Evolutionary conservation across 2,888 invertebrate genomes (phyloP).

Genomic region (Steromphala cineraria): DNA sequence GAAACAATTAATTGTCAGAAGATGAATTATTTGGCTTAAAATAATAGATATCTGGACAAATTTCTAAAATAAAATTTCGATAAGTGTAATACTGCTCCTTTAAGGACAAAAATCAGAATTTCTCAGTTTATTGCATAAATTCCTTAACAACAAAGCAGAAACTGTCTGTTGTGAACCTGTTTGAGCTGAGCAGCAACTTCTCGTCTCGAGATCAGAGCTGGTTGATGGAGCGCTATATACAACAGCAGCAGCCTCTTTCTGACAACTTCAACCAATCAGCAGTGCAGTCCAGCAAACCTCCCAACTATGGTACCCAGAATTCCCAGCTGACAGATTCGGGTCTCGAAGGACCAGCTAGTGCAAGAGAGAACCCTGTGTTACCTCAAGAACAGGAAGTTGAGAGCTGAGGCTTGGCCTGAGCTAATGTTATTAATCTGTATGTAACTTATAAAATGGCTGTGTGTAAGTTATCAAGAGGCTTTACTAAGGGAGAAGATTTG

Average conservation of each 20-base stretch:
- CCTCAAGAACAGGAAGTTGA: conserved; percentile 26
- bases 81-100: too few species aligned
- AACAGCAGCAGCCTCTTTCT: conserved; percentile 57
- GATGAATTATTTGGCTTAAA: too few species aligned
- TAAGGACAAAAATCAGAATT: too few species aligned
- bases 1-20: too few species aligned
- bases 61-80: too few species aligned
- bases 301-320: conserved; percentile 30
- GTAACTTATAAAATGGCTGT: too few species aligned
- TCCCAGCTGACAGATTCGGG: conserved; percentile 9
- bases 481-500: too few species aligned
- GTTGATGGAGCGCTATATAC: conserved; percentile 69
- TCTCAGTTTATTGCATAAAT: neutral
- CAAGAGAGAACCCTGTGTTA: neutral
- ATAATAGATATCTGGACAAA: too few species aligned
- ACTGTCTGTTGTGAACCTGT: conserved; percentile 72
- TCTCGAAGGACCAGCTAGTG: conserved; percentile 21
- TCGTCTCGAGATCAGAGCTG: conserved; percentile 63
- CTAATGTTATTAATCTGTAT: too few species aligned
- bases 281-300: conserved; percentile 53
- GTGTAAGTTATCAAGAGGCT: too few species aligned
- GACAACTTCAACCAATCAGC: conserved; percentile 51
- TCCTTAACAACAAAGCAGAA: conserved; percentile 50
- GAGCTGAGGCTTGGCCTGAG: neutral
- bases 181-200: conserved; percentile 72